Percentiles rank a stretch among this genome's conserved stretches.
These are phyloP conservation scores for Procapra przewalskii DNA, from an alignment of 2,113 vertebrate species.

Conservation along the genomic window DNA sequence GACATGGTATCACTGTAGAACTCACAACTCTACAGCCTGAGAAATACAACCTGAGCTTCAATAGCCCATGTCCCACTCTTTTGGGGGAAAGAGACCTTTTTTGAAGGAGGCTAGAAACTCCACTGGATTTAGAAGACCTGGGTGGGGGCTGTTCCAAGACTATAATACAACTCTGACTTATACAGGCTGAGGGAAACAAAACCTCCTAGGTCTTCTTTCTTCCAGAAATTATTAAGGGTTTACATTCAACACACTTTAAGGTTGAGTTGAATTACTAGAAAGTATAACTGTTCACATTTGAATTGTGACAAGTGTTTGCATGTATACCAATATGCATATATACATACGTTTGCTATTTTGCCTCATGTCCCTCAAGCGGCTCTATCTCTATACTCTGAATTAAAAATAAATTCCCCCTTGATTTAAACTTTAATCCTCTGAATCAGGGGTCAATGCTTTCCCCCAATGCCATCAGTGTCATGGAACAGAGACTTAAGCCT, in stretches of 20 bases:
- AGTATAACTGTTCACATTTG: not conserved
- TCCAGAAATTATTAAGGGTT: not conserved
- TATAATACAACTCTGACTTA: not conserved
- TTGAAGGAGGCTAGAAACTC: not conserved
- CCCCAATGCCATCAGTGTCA: not conserved
- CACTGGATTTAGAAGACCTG: not conserved
- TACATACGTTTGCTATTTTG: not conserved
- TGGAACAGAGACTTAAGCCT: not conserved
- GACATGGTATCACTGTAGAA: not conserved
- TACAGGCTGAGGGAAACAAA: not conserved
- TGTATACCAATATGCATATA: not conserved
- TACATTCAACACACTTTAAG: not conserved
- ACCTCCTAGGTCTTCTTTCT: not conserved
- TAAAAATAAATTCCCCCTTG: constrained; percentile 3
- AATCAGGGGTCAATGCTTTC: not conserved
- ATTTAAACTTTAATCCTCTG: not conserved
- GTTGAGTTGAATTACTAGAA: not conserved
- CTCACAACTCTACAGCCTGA: not conserved
- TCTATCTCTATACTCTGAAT: not conserved
- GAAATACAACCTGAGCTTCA: not conserved
- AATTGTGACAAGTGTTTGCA: not conserved
- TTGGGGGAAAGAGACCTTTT: not conserved
- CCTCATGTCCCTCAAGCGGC: not conserved
- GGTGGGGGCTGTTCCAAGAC: not conserved
- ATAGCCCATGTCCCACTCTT: not conserved